A percentile compares a stretch with the other conserved stretches of the same genome.
Conservation (phyloP, 2,113 vertebrate genomes). For the Malurus elegans region DNA sequence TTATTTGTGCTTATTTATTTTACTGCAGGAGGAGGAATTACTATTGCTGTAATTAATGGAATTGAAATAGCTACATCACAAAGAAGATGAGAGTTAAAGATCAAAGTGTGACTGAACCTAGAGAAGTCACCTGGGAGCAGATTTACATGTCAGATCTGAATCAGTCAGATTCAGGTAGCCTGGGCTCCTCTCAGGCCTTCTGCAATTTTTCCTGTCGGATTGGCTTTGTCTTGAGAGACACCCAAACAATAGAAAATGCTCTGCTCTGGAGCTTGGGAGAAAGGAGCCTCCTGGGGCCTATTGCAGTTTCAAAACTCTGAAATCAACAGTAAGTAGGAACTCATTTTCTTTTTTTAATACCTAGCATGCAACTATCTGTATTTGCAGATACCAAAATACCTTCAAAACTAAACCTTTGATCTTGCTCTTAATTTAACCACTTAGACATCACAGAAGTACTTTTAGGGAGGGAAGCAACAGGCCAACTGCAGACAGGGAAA, state of each 20-base stretch:
- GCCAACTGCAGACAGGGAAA: background rate
- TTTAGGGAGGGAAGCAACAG: background rate
- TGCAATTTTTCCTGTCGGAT: background rate
- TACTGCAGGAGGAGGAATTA: background rate
- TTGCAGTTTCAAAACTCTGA: background rate
- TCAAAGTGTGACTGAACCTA: slow-evolving; percentile 58
- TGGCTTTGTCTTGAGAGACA: background rate
- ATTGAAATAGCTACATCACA: slow-evolving; percentile 25
- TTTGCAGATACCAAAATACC: background rate
- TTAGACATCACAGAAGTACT: background rate
- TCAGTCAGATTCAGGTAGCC: background rate
- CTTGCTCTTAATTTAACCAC: background rate
- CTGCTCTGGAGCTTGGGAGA: background rate
- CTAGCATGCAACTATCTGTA: background rate
- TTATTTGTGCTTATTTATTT: slow-evolving; percentile 40
- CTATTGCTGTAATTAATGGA: slow-evolving; percentile 28
- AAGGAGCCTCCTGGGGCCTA: background rate
- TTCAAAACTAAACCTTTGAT: background rate
- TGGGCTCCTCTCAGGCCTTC: background rate
- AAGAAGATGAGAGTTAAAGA: slow-evolving; percentile 50
- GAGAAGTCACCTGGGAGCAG: slow-evolving; percentile 38
- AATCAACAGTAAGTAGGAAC: background rate
- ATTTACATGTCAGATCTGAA: slow-evolving; percentile 7
- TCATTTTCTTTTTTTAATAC: background rate
- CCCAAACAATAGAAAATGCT: background rate